Evolutionary conservation across 2,797 vertebrate genomes (phyloP), one percentile per base, ranked within the genome.

Genomic region (Gambusia yucatana): DNA sequence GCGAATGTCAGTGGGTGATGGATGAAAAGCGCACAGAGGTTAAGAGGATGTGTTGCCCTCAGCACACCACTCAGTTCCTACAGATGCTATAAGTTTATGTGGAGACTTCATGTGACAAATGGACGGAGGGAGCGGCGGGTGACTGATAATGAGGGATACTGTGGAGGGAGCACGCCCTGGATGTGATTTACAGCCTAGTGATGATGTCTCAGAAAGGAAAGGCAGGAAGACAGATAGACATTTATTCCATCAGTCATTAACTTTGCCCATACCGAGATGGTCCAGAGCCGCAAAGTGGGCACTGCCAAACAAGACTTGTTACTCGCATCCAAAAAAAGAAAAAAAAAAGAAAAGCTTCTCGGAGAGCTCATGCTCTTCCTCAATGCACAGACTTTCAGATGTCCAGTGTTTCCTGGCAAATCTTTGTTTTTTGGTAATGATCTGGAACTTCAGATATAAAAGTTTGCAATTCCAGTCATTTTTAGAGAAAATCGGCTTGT

Each of bases 71-170:
- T 84, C 87, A 76, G 79, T 71, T 44, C 77, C 88, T 80, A 84
- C 79, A 48, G 61, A 79, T 84, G 78, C 86, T 77, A 81, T 85
- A 85, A 46, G 86, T 86, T 87, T 73, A 70, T 79, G 79, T 75
- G 10, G 28, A n/a, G 78, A 86, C 79, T 77, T 78, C 77, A 65
- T 70, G 82, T 91, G 91, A 89, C 77, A 78, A 86, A 89, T 87
- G 84, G 57, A 70, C 30, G 4, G 59, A 33, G 82, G 72, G 63
- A 79, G 82, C 77, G 39, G 78, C 2, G 57, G 81, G 76, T 86
- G 87, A 89, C 36, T 48, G 77, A 86, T 82, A 14, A 67, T 76
- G 78, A 72, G 63, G 47, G 80, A 57, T 75, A 72, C 22, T 20
- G 76, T 50, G 73, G 77, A 73, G 46, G 81, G 84, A 84, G 46